Evolutionary conservation across 2,113 vertebrate species (phyloP), one percentile per base, ranked within the genome.

Genomic region (Chlorodrepanis virens): DNA sequence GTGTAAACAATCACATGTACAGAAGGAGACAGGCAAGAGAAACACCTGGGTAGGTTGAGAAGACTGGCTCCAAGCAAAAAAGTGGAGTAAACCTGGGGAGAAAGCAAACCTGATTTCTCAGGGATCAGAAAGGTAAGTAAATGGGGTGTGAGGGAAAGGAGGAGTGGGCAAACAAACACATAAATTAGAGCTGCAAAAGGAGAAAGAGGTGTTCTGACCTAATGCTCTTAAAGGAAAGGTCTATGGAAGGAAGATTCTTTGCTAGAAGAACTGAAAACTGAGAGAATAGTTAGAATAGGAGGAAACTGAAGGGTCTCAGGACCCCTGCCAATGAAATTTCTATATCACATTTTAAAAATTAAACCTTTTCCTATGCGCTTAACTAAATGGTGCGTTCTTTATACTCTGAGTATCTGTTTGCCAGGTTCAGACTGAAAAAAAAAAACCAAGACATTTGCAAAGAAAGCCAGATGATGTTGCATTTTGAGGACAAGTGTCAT

Each of bases 91-190:
- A 8, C 10, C 5, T 63, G 28, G 18, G 42, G 27, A 82, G 33
- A 75, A 85, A 87, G 42, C 24, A 54, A 75, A 31, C 29, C 29
- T 64, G 35, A 50, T 63, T 72, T 70, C 54, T 81, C 31, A 3
- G 18, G 12, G 5, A 81, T 53, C 27, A 60, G 47, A 91, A 82
- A 50, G 13, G 15, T 74, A 47, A 80, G 12, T 23, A 50, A 74
- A 61, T 2, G 1, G 0, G 2, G 6, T 5, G 7, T 29, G 10
- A 15, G 19, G 8, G 31, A 27, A 59, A 69, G 44, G 72, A 83
- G 23, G 8, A 3, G 1, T 74, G 54, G 77, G 22, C 29, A 61
- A 87, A 67, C 64, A 89, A 78, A 35, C 4, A 54, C 24, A 42
- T 11, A n/a, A 54, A 82, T 24, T 71, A 79, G 27, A 72, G 14